Evolutionary conservation across 2,797 vertebrate genomes (phyloP), one percentile per base, ranked within the genome.

Genomic region (Clarias platycephalus): DNA sequence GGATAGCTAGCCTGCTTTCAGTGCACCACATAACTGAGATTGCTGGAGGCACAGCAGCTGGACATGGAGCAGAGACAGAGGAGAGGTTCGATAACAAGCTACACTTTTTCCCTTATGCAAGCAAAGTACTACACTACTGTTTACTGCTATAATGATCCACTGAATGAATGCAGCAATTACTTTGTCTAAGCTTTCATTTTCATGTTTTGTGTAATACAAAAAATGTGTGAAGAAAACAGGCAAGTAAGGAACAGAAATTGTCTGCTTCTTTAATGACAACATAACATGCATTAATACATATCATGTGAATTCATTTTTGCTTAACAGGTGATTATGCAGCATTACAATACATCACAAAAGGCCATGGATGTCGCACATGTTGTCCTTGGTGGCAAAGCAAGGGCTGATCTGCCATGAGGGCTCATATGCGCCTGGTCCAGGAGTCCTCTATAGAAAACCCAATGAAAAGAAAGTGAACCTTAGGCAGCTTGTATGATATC

Each of bases 281-380:
- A 15, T 5, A 63, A 84, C n/a, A 74, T 44, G 49, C 34, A 66
- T 60, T 4, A 26, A 57, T 28, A 64, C 28, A 22, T 1, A 26
- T 60, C 7, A 18, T 40, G 40, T 8, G 24, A 53, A 24, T 24
- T 13, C 9, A 64, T 80, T 68, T 53, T 80, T 60, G 16, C 84
- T 53, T 82, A 81, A 64, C 81, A 68, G 64, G 44, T 55, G 9
- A 81, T 70, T 2, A 15, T 68, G 24, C 34, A 89, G 91, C 78
- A 55, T 93, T 58, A 94, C 62, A 91, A 89, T 26, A 91, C 88
- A 84, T 92, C 92, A 81, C 15, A 60, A 60, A 60, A 60, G 28
- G 28, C 12, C 20, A 60, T 24, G 31, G 31, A 77, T 24, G 18
- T 2, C 1, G 0, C 31, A 10, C 55, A 37, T 34, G 8, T 76